Conservation (phyloP, 2,113 vertebrate species). For the Chloebia gouldiae region DNA sequence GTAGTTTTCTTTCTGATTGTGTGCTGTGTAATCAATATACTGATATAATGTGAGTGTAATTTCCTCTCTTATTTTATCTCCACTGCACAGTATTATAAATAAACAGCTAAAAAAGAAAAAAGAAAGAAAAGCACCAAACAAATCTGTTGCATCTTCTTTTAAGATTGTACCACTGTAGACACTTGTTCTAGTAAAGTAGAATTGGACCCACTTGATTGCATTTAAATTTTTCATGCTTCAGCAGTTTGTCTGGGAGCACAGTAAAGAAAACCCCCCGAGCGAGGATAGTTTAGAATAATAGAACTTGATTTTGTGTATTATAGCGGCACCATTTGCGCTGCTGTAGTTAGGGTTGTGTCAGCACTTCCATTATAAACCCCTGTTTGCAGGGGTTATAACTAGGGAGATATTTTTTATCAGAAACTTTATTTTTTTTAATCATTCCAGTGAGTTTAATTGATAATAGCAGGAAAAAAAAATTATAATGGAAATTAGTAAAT, state of each 20-base stretch:
- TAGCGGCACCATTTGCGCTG: constrained; percentile 83
- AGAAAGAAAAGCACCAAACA: constrained; percentile 77
- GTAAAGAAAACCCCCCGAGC: constrained; percentile 96
- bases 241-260: constrained; percentile 95
- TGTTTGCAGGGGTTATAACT: constrained; percentile 82
- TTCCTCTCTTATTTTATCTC: constrained; percentile 83
- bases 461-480: constrained; percentile 68
- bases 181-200: constrained; percentile 96
- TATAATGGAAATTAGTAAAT: constrained; percentile 57
- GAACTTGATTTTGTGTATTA: constrained; percentile 98
- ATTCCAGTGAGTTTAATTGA: constrained; percentile 74
- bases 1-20: constrained; percentile 79
- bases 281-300: constrained; percentile 99
- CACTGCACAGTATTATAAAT: constrained; percentile 82
- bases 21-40: constrained; percentile 82
- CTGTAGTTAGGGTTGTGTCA: constrained; percentile 83
- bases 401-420: constrained; percentile 75
- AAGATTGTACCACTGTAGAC: constrained; percentile 95
- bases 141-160: constrained; percentile 91
- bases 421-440: constrained; percentile 54
- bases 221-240: constrained; percentile 94
- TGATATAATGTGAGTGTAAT: constrained; percentile 81
- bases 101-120: constrained; percentile 81
- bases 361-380: constrained; percentile 79
- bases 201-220: constrained; percentile 88